Evolutionary conservation across 2,113 vertebrate genomes (phyloP), one percentile per base, ranked within the genome.

Genomic region (Etheostoma cragini): DNA sequence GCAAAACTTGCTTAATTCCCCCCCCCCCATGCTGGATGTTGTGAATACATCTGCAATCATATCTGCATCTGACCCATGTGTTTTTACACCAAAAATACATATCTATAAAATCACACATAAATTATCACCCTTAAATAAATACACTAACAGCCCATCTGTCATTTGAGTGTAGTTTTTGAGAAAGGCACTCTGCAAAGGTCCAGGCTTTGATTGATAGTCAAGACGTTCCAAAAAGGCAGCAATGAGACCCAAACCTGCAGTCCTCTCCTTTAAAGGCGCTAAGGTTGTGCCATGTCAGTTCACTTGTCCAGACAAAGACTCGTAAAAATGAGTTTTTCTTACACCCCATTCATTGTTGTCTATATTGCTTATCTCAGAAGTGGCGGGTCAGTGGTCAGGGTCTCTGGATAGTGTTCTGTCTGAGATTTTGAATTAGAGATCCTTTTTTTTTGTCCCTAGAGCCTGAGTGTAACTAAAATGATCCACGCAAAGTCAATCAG

Each of bases 141-240:
- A 86, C n/a, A 30, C 45, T 14, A 57, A 46, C 49, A 61, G 66
- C 69, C 30, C 16, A 49, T 74, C 33, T 63, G 42, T 72, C 30
- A 62, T 33, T 80, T 33, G 30, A 75, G 30, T 24, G 8, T 68
- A 54, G 72, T 33, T 82, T 90, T 76, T 0, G 67, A 81, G 56
- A 50, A 86, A 89, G 86, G 86, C 88, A 90, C 88, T 74, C 24
- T 10, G 50, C 56, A 61, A 61, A 76, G 38, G 57, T 63, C 71
- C n/a, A 72, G 78, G 58, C 54, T 66, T 50, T 19, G 17, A 80
- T 73, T 68, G 65, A 60, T 33, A 56, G 33, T 63, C 35, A 78
- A 11, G 13, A 74, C 21, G 13, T 45, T 54, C 47, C 3, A 26
- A 61, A 65, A 33, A 76, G 53, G 64, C 33, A 72, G 49, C 19